Conservation (phyloP, 2,113 vertebrate species). For the Proteles cristata region DNA sequence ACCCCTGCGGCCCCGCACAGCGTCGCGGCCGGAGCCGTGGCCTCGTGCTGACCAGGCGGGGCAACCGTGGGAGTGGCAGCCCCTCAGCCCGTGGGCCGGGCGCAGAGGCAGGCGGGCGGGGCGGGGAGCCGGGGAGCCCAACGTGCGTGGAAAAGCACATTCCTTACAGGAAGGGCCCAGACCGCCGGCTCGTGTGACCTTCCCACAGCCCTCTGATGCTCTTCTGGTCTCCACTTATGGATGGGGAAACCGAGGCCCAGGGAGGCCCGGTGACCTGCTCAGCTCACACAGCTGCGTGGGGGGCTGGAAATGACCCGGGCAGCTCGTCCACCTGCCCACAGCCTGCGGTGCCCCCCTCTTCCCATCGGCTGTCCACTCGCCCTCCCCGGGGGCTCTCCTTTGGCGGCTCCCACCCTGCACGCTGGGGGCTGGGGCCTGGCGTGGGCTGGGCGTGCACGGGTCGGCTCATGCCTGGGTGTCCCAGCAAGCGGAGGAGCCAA, state of each 20-base stretch:
- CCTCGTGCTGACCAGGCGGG: rapidly evolving
- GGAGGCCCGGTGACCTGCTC: rapidly evolving
- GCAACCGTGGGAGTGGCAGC: no score
- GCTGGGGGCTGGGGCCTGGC: not conserved
- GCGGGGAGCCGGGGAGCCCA: not conserved
- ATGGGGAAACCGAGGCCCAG: not conserved
- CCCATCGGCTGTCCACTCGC: not conserved
- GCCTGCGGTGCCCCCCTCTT: not conserved
- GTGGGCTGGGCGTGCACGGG: no score
- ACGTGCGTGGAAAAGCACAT: not conserved
- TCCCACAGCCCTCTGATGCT: rapidly evolving
- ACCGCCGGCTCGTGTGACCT: not conserved
- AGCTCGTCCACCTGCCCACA: not conserved
- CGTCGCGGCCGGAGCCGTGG: not conserved
- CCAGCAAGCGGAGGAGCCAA: not conserved
- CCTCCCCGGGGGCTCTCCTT: no score
- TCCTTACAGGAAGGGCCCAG: rapidly evolving
- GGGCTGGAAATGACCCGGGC: no score
- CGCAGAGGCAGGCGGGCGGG: not conserved
- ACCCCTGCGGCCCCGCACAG: rapidly evolving
- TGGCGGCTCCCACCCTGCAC: not conserved
- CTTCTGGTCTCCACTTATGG: rapidly evolving
- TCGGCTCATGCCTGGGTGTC: not conserved
- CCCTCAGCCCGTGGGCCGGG: not conserved
- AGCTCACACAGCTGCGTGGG: not conserved